Evolutionary conservation across 2,888 invertebrate species (phyloP).

Genomic region (Rhaphigaster nebulosa): DNA sequence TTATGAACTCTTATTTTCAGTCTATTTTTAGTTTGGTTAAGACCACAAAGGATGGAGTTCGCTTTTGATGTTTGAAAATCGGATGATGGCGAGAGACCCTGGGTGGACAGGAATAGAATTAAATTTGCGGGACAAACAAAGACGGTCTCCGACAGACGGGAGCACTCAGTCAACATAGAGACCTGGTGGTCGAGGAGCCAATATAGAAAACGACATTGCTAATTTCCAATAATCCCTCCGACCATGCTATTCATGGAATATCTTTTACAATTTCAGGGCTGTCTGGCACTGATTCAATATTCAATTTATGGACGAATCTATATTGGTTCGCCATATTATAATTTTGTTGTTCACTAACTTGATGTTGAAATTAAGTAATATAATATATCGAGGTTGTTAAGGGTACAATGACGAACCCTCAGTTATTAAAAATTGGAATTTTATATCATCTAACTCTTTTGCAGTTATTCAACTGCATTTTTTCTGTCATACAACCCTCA

Average conservation of each 20-base stretch:
- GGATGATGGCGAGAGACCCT: background rate
- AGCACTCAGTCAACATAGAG: background rate
- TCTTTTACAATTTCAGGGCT: background rate
- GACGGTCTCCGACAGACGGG: background rate
- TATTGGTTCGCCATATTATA: too few relatives aligned
- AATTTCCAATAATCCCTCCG: background rate
- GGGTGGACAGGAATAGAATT: background rate
- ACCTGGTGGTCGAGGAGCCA: background rate
- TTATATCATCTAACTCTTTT: too few relatives aligned
- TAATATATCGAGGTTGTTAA: too few relatives aligned
- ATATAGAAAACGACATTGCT: background rate
- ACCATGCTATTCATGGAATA: background rate
- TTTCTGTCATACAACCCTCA: too few relatives aligned
- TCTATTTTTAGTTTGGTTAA: background rate
- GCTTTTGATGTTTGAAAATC: conserved; percentile 15
- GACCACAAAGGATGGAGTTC: background rate
- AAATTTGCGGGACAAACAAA: conserved; percentile 15
- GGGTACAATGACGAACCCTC: too few relatives aligned
- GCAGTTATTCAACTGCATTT: too few relatives aligned
- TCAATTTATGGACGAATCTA: too few relatives aligned
- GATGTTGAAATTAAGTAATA: too few relatives aligned
- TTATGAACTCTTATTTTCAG: too few relatives aligned
- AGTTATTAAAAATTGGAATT: too few relatives aligned
- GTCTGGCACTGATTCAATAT: background rate
- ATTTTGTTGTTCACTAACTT: too few relatives aligned